Conservation (phyloP, 2,113 vertebrate species). For the Madoqua kirkii region DNA sequence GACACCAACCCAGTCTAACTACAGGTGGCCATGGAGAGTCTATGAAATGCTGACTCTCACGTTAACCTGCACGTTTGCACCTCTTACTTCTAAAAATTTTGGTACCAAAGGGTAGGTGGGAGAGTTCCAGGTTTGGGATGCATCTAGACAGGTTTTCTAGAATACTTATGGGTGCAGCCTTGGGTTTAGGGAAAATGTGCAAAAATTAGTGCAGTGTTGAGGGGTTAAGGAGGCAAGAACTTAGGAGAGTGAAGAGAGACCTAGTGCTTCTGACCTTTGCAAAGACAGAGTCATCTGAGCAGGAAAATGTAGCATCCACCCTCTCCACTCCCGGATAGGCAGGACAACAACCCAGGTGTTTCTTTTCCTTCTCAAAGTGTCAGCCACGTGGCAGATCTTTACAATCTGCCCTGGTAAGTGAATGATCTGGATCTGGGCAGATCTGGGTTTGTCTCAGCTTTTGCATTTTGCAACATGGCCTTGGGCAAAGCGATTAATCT, state of each 20-base stretch:
- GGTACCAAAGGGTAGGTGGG: neutral
- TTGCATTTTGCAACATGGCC: neutral
- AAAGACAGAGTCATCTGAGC: neutral
- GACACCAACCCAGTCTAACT: neutral
- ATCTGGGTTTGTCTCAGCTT: neutral
- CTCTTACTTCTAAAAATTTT: neutral
- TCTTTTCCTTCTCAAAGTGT: neutral
- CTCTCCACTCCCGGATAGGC: neutral
- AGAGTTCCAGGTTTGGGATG: neutral
- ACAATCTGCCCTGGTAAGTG: neutral
- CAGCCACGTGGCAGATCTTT: neutral
- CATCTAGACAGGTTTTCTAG: neutral
- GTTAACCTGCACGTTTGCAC: neutral
- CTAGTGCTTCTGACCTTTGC: neutral
- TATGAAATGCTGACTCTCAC: neutral
- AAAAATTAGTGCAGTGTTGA: neutral
- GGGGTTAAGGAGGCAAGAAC: neutral
- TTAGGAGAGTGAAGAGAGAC: neutral
- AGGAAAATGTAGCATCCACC: neutral
- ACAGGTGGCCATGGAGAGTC: neutral
- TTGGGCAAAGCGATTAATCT: neutral
- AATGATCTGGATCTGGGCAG: neutral
- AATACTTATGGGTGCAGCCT: neutral
- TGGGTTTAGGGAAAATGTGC: neutral
- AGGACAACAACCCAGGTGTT: neutral